Evolutionary conservation across 1,140 invertebrate species (phyloP).

Genomic region (Formica exsecta): DNA sequence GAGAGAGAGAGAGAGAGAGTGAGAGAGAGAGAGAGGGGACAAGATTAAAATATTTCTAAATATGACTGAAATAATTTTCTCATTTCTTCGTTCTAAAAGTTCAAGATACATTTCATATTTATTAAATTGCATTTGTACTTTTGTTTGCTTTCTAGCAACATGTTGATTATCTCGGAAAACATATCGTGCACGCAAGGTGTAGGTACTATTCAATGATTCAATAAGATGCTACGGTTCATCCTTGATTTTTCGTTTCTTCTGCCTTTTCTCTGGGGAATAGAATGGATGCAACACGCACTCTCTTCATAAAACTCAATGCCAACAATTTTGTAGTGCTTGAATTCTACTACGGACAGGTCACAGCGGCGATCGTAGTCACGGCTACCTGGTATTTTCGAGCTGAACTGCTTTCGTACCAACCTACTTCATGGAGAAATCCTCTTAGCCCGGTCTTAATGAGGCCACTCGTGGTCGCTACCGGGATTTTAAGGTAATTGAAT

Average conservation of each 20-base stretch:
- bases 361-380: neutral
- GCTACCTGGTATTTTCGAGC: constrained; percentile 37
- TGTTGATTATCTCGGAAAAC: constrained; percentile 5
- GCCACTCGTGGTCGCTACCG: constrained; percentile 69
- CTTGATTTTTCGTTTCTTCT: neutral
- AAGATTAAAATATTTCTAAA: constrained; percentile 14
- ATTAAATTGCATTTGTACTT: neutral
- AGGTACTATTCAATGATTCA: constrained; percentile 39
- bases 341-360: constrained; percentile 63
- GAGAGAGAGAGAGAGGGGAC: neutral
- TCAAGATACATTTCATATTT: neutral
- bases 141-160: neutral
- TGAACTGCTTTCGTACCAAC: constrained; percentile 50
- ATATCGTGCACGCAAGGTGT: neutral
- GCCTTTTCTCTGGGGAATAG: neutral
- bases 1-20: neutral
- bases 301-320: constrained; percentile 12
- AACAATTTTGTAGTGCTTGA: constrained; percentile 54
- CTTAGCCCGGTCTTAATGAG: constrained; percentile 81
- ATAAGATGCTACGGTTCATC: constrained; percentile 1
- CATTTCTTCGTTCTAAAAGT: neutral
- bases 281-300: neutral
- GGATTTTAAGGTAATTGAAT: constrained; percentile 83
- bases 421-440: constrained; percentile 78
- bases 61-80: neutral